These are phyloP conservation scores for Chunga burmeisteri DNA, from an alignment of 2,113 vertebrate genomes.

Conservation along the genomic window DNA sequence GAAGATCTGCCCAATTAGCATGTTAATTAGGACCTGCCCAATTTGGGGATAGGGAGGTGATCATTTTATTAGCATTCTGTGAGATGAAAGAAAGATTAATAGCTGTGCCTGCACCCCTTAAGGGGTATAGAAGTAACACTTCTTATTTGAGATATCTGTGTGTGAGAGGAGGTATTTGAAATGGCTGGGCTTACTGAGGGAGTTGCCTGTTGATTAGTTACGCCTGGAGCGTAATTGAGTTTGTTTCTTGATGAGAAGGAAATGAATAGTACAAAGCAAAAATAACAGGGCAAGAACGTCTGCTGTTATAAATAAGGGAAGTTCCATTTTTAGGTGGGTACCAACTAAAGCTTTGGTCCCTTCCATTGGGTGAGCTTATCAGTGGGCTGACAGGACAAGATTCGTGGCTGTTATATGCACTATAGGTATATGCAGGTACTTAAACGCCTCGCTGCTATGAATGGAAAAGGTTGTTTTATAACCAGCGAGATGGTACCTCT, in stretches of 20 bases:
- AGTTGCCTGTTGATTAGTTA: slow-evolving; percentile 30
- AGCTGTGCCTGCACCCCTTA: slow-evolving; percentile 16
- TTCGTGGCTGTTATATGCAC: rapidly evolving
- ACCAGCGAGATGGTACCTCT: not conserved
- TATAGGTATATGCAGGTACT: rapidly evolving
- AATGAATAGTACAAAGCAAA: not conserved
- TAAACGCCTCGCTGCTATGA: rapidly evolving
- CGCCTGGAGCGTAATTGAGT: slow-evolving; percentile 32
- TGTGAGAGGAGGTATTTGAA: not conserved
- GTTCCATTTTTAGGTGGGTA: rapidly evolving
- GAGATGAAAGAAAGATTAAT: slow-evolving; percentile 65
- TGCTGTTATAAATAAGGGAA: not conserved
- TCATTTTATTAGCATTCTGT: slow-evolving; percentile 53
- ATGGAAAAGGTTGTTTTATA: not conserved
- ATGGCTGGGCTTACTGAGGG: slow-evolving; percentile 13
- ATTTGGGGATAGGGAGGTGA: slow-evolving; percentile 25
- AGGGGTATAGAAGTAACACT: slow-evolving; percentile 5
- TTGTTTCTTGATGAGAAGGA: slow-evolving; percentile 42
- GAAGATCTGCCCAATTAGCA: slow-evolving; percentile 65
- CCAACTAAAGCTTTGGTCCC: not conserved
- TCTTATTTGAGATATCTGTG: not conserved
- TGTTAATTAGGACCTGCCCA: slow-evolving; percentile 62
- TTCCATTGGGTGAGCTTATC: not conserved
- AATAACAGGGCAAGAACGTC: not conserved
- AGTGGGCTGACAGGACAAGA: not conserved